phyloP scores from a whole-genome alignment of 2,797 vertebrate species.

The Sebastes iracundus region DNA sequence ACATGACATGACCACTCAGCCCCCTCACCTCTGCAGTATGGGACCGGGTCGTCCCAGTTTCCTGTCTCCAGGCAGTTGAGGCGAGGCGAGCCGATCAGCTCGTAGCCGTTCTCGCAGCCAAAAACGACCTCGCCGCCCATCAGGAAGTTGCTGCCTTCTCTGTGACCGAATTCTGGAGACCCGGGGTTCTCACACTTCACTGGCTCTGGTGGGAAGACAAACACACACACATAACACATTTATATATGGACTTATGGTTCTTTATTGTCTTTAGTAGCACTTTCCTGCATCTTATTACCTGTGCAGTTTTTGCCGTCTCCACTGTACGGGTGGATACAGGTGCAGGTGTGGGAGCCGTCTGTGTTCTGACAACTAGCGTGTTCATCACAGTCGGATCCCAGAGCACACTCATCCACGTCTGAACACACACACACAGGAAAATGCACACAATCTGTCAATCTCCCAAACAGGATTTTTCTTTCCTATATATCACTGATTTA shows the following conservation, averaged over 20 bases:
- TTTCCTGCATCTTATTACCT: conserved; percentile 79
- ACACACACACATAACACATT: not conserved
- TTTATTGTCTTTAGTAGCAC: not conserved
- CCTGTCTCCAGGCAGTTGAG: conserved; percentile 88
- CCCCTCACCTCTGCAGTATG: conserved; percentile 89
- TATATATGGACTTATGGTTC: not conserved
- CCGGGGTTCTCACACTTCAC: conserved; percentile 89
- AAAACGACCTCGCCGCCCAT: conserved; percentile 88
- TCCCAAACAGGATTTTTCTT: not conserved
- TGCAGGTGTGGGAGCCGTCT: conserved; percentile 93
- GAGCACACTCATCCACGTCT: conserved; percentile 97
- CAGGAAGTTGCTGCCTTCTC: conserved; percentile 83
- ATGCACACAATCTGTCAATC: not conserved
- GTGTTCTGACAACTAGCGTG: conserved; percentile 94
- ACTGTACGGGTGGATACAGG: conserved; percentile 88
- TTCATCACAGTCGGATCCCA: conserved; percentile 92
- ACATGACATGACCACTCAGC: not conserved
- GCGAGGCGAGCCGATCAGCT: conserved; percentile 81
- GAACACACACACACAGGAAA: conserved; percentile 5
- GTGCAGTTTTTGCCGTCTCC: conserved; percentile 96
- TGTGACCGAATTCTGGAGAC: conserved; percentile 86
- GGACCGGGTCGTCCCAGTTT: conserved; percentile 82
- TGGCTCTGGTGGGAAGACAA: conserved; percentile 82
- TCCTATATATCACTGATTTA: not conserved
- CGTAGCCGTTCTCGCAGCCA: conserved; percentile 87